phyloP scores from a whole-genome alignment of 35 echinoderm and acorn worm genomes.

The Strongylocentrotus purpuratus region DNA sequence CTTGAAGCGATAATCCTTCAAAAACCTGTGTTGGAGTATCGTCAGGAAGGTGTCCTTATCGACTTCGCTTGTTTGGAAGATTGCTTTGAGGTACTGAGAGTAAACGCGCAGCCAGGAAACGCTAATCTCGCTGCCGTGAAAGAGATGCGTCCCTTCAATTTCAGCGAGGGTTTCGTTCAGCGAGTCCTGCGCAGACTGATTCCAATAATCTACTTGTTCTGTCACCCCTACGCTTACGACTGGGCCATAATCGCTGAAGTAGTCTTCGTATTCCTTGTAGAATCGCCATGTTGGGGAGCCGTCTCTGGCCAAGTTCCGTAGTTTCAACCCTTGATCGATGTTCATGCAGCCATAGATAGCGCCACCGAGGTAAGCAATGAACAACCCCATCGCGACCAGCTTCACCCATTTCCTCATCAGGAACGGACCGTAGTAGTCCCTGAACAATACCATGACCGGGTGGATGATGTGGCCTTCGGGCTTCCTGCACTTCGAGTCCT shows the following conservation, averaged over 20 bases:
- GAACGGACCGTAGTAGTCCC: constrained; percentile 69
- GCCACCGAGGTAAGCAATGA: constrained; percentile 50
- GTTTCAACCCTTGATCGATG: constrained; percentile 49
- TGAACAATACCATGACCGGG: constrained; percentile 60
- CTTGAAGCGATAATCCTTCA: constrained; percentile 57
- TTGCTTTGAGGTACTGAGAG: constrained; percentile 17
- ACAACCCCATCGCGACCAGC: constrained; percentile 39
- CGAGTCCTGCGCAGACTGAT: constrained; percentile 49
- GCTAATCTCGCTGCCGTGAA: background rate
- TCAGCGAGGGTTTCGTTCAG: constrained; percentile 40
- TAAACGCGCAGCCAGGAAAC: constrained; percentile 45
- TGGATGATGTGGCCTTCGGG: constrained; percentile 44
- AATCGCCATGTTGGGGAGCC: constrained; percentile 41
- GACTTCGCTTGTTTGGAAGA: constrained; percentile 31
- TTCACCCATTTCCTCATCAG: constrained; percentile 54
- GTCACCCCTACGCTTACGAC: constrained; percentile 62
- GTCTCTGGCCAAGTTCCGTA: constrained; percentile 76
- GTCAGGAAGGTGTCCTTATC: constrained; percentile 25
- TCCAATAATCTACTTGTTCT: constrained; percentile 70
- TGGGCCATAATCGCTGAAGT: constrained; percentile 66
- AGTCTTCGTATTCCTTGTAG: constrained; percentile 55
- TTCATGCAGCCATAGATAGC: constrained; percentile 72
- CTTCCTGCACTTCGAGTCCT: constrained; percentile 23
- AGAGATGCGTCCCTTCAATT: constrained; percentile 30
- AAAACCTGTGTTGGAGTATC: constrained; percentile 66